Conservation (phyloP, 2,113 vertebrate species). For the Herpailurus yagouaroundi region DNA sequence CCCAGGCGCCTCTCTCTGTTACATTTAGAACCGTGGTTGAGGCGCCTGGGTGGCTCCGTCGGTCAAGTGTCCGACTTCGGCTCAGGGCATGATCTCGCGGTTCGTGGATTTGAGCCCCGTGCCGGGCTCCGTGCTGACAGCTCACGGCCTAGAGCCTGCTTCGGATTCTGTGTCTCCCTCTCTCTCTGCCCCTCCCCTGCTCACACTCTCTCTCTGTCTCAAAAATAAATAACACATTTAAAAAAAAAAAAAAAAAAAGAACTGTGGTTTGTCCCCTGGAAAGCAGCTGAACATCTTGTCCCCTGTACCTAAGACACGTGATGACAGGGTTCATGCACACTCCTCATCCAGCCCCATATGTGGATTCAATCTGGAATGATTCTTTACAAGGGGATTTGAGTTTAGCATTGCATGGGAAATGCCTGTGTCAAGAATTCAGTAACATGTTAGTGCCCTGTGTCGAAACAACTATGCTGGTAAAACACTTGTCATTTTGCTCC, state of each 20-base stretch:
- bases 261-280: not conserved
- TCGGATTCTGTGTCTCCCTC: no score
- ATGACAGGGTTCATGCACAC: not conserved
- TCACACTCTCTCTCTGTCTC: no score
- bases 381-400: conserved; percentile 62
- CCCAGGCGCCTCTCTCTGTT: no score
- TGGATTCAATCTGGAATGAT: conserved; percentile 61
- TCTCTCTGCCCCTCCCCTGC: no score
- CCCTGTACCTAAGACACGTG: conserved; percentile 18
- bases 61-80: no score
- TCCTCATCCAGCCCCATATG: conserved; percentile 15
- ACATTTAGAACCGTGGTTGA: not conserved
- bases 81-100: no score
- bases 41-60: no score
- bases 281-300: conserved; percentile 31
- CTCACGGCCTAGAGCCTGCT: no score
- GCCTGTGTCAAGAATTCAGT: conserved; percentile 49
- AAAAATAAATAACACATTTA: no score
- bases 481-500: fast-evolving
- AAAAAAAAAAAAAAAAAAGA: not conserved
- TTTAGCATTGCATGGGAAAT: conserved; percentile 53
- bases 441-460: conserved; percentile 32
- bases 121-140: no score
- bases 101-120: no score
- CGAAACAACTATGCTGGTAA: conserved; percentile 8